A percentile compares a stretch with the other conserved stretches of the same genome.
Evolutionary conservation across 2,888 invertebrate genomes (phyloP).

Genomic region (Harpalus rubripes): DNA sequence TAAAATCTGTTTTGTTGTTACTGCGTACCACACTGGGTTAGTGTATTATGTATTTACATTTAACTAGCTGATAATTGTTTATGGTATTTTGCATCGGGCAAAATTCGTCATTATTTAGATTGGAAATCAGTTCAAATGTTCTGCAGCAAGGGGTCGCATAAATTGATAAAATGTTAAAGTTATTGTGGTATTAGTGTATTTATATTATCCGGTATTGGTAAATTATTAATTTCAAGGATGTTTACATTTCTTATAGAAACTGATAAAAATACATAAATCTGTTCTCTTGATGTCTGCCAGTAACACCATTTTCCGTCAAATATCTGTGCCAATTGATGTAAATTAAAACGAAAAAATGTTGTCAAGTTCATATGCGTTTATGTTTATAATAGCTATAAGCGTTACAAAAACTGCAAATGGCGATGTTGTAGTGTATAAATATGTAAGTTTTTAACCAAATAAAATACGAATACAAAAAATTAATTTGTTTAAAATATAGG

Average conservation of each 20-base stretch:
- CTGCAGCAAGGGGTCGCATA: slow-evolving; percentile 6
- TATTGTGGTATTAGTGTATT: slow-evolving; percentile 41
- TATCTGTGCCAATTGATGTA: slow-evolving; percentile 63
- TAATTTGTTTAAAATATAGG: background rate
- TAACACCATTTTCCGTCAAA: slow-evolving; percentile 41
- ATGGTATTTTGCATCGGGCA: slow-evolving; percentile 53
- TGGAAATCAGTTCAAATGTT: slow-evolving; percentile 1
- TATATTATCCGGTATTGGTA: slow-evolving; percentile 34
- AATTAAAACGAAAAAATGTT: slow-evolving; percentile 56
- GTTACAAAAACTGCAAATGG: slow-evolving; percentile 41
- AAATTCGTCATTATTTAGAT: slow-evolving; percentile 60
- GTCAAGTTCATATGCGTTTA: slow-evolving; percentile 46
- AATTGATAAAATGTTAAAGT: slow-evolving; percentile 18
- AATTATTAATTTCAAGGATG: slow-evolving; percentile 63
- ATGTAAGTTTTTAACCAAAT: slow-evolving; percentile 46
- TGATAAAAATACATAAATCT: slow-evolving; percentile 53
- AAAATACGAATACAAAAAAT: background rate
- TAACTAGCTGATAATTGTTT: slow-evolving; percentile 61
- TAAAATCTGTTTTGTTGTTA: slow-evolving; percentile 16
- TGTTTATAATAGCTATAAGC: slow-evolving; percentile 57
- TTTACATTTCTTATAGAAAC: slow-evolving; percentile 60
- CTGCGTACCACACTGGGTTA: slow-evolving; percentile 55
- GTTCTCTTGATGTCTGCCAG: slow-evolving; percentile 47
- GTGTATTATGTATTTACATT: slow-evolving; percentile 58
- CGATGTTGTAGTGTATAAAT: slow-evolving; percentile 54